Percentiles rank a stretch among this genome's conserved stretches.
Evolutionary conservation across 2,797 vertebrate genomes (phyloP).

Genomic region (Catostomus latipinnis): DNA sequence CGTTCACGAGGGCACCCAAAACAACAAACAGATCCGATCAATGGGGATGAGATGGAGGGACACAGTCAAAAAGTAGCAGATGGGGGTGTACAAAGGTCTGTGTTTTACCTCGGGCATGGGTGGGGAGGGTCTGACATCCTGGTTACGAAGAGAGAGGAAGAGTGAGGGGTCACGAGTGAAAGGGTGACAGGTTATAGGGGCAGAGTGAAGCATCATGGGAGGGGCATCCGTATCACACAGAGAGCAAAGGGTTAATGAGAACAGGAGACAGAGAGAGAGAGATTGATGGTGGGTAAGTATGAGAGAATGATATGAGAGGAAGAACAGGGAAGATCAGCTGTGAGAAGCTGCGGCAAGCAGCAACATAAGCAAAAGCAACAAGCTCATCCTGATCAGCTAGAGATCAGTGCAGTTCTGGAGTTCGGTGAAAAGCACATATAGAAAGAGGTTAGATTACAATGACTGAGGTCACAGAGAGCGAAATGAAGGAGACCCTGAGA

Average conservation of each 20-base stretch:
- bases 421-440: not conserved
- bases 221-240: conserved; percentile 52
- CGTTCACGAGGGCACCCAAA: conserved; percentile 15
- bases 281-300: not conserved
- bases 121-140: conserved; percentile 95
- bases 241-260: conserved; percentile 75
- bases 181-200: conserved; percentile 29
- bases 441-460: not conserved
- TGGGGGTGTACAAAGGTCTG: conserved; percentile 46
- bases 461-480: conserved; percentile 20
- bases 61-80: conserved; percentile 28
- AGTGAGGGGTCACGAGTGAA: conserved; percentile 65
- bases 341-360: conserved; percentile 29
- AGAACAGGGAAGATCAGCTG: conserved; percentile 29
- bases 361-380: conserved; percentile 39
- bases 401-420: conserved; percentile 23
- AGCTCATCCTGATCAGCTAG: conserved; percentile 19
- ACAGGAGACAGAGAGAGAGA: conserved; percentile 58
- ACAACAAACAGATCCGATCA: conserved; percentile 10
- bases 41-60: conserved; percentile 25
- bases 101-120: conserved; percentile 89
- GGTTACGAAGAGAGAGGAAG: conserved; percentile 78
- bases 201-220: conserved; percentile 26
- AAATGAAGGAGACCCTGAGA: not conserved
- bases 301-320: conserved; percentile 21